These are phyloP conservation scores for Remorina albescens DNA, from an alignment of 2,797 vertebrate species.

Conservation along the genomic window DNA sequence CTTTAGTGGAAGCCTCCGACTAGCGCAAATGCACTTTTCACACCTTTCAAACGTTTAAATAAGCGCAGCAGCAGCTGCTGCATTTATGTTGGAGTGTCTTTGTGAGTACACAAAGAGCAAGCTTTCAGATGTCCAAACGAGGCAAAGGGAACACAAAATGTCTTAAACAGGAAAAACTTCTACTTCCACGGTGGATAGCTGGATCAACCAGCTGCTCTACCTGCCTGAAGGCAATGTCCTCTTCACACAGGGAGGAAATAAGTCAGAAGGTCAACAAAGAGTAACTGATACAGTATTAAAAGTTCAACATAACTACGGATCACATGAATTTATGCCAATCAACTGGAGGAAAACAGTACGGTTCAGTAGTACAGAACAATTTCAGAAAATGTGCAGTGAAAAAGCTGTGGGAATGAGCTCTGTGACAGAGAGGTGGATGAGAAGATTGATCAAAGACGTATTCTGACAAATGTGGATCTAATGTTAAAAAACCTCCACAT, in stretches of 20 bases:
- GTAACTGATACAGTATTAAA: not conserved
- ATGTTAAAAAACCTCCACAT: not conserved
- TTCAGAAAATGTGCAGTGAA: slow-evolving; percentile 5
- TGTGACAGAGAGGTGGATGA: not conserved
- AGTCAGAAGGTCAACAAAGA: not conserved
- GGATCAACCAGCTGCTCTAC: slow-evolving; percentile 31
- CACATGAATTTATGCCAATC: slow-evolving; percentile 6
- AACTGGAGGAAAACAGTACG: not conserved
- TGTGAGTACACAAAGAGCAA: slow-evolving; percentile 15
- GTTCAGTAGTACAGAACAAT: not conserved
- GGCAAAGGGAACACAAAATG: slow-evolving; percentile 23
- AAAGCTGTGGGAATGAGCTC: not conserved
- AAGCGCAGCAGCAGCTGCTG: slow-evolving; percentile 24
- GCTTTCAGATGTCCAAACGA: slow-evolving; percentile 19
- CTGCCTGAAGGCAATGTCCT: slow-evolving; percentile 15
- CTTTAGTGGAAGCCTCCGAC: slow-evolving; percentile 3
- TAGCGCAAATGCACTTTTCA: slow-evolving; percentile 35
- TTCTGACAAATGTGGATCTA: not conserved
- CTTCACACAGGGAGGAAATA: not conserved
- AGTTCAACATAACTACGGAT: slow-evolving; percentile 11
- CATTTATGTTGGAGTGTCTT: too few relatives aligned
- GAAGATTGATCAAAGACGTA: not conserved
- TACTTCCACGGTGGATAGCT: slow-evolving; percentile 6
- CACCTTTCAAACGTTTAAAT: slow-evolving; percentile 33
- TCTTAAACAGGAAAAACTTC: not conserved